A percentile compares a stretch with the other conserved stretches of the same genome.
Evolutionary conservation across 2,113 vertebrate species (phyloP).

Genomic region (Petromus typicus): DNA sequence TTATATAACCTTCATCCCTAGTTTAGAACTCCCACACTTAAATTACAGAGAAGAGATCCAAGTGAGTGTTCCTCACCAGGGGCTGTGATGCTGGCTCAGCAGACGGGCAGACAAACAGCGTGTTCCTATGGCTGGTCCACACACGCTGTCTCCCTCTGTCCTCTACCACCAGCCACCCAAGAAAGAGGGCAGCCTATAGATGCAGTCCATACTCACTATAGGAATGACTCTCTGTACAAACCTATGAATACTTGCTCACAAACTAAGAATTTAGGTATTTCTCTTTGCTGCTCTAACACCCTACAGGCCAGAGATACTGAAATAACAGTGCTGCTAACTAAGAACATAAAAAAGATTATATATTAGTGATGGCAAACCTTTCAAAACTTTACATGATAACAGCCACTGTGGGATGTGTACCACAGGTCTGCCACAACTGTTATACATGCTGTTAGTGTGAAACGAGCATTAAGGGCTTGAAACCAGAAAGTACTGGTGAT

Average conservation of each 20-base stretch:
- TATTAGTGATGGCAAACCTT: neutral
- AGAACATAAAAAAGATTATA: neutral
- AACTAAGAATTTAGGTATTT: neutral
- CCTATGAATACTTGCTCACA: neutral
- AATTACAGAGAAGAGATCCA: neutral
- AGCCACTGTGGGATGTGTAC: neutral
- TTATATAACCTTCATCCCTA: neutral
- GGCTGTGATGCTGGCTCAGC: neutral
- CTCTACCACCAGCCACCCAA: neutral
- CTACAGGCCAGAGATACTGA: neutral
- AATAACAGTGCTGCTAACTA: neutral
- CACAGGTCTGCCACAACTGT: neutral
- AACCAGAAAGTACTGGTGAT: neutral
- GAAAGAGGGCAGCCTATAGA: neutral
- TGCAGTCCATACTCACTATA: accelerated
- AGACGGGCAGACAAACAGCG: too few relatives aligned
- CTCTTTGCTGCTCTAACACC: neutral
- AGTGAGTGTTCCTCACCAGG: neutral
- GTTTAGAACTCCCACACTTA: neutral
- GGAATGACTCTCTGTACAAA: neutral
- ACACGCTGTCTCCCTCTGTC: neutral
- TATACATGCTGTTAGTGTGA: neutral
- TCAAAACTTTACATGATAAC: neutral
- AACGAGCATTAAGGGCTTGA: neutral
- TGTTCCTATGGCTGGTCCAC: neutral